Percentiles rank a stretch among this genome's conserved stretches.
phyloP scores from a whole-genome alignment of 2,888 invertebrate species.

The Hermodice carunculata region DNA sequence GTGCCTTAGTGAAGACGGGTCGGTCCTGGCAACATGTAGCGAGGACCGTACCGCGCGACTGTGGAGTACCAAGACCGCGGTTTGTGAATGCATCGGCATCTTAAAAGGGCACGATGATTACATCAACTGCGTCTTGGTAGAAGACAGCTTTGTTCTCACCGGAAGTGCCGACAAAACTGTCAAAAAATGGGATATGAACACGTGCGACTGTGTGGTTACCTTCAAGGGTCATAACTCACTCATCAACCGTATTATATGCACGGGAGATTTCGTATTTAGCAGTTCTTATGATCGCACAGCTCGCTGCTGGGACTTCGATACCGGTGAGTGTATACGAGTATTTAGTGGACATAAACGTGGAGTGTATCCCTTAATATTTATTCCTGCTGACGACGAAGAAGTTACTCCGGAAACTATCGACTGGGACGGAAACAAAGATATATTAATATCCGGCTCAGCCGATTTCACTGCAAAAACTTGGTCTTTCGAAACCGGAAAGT shows the following conservation, averaged over 20 bases:
- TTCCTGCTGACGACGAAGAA: conserved; percentile 69
- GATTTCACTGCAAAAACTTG: conserved; percentile 68
- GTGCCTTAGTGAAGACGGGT: conserved; percentile 71
- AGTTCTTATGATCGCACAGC: conserved; percentile 67
- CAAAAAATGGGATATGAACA: conserved; percentile 72
- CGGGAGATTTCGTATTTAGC: conserved; percentile 69
- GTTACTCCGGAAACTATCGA: conserved; percentile 44
- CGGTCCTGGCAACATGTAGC: conserved; percentile 71
- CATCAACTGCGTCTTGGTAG: conserved; percentile 71
- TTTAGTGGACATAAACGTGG: conserved; percentile 71
- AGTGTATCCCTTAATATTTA: conserved; percentile 72
- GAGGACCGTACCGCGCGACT: conserved; percentile 71
- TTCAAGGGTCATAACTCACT: conserved; percentile 70
- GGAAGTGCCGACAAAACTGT: conserved; percentile 72
- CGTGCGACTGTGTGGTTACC: conserved; percentile 70
- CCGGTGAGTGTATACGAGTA: conserved; percentile 68
- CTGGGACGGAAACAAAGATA: conserved; percentile 60
- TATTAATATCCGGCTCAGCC: conserved; percentile 68
- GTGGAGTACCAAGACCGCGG: conserved; percentile 71
- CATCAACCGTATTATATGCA: conserved; percentile 71
- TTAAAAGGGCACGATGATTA: conserved; percentile 71
- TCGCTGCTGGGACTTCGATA: conserved; percentile 72
- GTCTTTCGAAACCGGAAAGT: conserved; percentile 69
- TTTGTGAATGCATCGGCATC: conserved; percentile 71
- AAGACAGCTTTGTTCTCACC: conserved; percentile 71